phyloP scores from a whole-genome alignment of 1,140 invertebrate genomes.

The Ceratitis capitata region DNA sequence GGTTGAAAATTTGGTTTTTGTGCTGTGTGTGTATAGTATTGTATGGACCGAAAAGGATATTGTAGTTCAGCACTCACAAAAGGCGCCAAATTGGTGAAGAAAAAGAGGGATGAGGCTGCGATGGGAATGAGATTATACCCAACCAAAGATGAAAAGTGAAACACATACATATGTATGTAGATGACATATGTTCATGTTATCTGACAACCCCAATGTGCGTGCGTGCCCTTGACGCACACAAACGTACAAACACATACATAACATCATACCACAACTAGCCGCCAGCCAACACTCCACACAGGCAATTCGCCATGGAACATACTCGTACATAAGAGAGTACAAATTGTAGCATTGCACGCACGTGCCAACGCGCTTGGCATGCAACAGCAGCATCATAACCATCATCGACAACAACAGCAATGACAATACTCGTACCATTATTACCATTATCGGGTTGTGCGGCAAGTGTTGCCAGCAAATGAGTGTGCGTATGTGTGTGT shows the following conservation, averaged over 20 bases:
- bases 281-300: too few species aligned
- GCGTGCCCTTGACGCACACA: constrained; percentile 24
- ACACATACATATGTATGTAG: not conserved
- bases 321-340: not conserved
- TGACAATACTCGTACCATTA: not conserved
- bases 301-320: not conserved
- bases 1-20: not conserved
- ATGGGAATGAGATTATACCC: not conserved
- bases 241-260: not conserved
- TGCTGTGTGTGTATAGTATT: not conserved
- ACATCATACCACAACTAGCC: not conserved
- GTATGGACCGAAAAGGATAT: not conserved
- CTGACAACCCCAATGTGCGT: not conserved
- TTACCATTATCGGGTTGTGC: not conserved
- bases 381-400: not conserved
- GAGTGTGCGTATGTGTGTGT: too few species aligned
- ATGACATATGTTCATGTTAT: not conserved
- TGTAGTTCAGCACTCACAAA: not conserved
- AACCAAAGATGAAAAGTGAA: not conserved
- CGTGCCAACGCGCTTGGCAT: not conserved
- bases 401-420: not conserved
- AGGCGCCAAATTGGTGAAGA: too few species aligned
- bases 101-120: not conserved
- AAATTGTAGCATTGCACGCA: not conserved
- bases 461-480: not conserved